Conservation (phyloP, 2,888 invertebrate genomes). For the Tupiocoris notatus region DNA sequence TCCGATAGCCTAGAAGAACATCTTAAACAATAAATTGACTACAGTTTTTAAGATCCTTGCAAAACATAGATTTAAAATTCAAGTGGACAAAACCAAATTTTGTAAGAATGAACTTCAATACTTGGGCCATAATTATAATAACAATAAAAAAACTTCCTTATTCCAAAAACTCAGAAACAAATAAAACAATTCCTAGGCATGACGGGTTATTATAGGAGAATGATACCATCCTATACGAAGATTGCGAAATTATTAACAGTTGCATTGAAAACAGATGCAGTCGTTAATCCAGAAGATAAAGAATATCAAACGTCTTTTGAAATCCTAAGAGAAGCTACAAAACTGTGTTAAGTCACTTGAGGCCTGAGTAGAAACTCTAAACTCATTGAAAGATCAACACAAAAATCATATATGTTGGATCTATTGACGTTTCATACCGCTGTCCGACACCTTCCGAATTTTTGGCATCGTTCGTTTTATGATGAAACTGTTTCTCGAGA, state of each 20-base stretch:
- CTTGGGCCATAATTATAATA: constrained; percentile 4
- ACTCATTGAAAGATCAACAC: too few species aligned
- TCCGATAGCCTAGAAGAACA: constrained; percentile 31
- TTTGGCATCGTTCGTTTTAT: too few species aligned
- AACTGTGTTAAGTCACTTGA: too few species aligned
- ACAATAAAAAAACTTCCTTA: background rate
- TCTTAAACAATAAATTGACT: too few species aligned
- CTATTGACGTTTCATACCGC: too few species aligned
- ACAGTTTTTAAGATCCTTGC: constrained; percentile 2
- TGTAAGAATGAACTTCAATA: constrained; percentile 34
- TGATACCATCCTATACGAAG: background rate
- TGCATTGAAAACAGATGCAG: background rate
- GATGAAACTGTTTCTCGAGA: too few species aligned
- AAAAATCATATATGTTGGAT: too few species aligned
- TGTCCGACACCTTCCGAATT: too few species aligned
- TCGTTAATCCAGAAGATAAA: background rate
- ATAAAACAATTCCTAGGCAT: background rate
- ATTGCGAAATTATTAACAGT: background rate
- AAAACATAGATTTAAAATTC: too few species aligned
- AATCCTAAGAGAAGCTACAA: background rate
- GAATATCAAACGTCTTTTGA: background rate
- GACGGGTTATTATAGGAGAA: background rate
- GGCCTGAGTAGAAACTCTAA: too few species aligned
- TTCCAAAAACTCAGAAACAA: background rate
- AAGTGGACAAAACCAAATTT: constrained; percentile 45